Evolutionary conservation across 2,797 vertebrate genomes (phyloP).

Genomic region (Sphenodon punctatus): DNA sequence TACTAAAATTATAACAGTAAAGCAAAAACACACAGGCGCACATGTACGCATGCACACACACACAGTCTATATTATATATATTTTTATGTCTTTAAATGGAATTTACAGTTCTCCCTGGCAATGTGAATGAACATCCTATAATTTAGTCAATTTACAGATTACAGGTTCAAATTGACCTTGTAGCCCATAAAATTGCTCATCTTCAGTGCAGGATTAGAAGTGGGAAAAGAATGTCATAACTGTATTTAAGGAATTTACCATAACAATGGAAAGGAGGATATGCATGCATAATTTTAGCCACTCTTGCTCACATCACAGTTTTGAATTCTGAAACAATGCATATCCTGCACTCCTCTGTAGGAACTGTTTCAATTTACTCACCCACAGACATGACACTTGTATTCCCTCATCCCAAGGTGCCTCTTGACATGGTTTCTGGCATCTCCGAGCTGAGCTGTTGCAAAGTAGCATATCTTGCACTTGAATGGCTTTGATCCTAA

Average conservation of each 20-base stretch:
- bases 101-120: conserved; percentile 84
- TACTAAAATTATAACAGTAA: conserved; percentile 73
- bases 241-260: conserved; percentile 85
- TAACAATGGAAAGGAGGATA: conserved; percentile 83
- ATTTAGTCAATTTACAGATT: conserved; percentile 90
- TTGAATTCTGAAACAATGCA: conserved; percentile 74
- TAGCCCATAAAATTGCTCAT: conserved; percentile 86
- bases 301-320: conserved; percentile 71
- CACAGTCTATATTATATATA: conserved; percentile 77
- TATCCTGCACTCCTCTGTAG: conserved; percentile 54
- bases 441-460: conserved; percentile 97
- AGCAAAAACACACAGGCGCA: conserved; percentile 49
- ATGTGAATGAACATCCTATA: conserved; percentile 87
- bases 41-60: conserved; percentile 43
- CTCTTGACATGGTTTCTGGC: conserved; percentile 99
- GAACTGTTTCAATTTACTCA: conserved; percentile 83
- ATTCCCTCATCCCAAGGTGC: conserved; percentile 98
- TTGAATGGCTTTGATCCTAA: conserved; percentile 98
- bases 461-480: conserved; percentile 99
- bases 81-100: conserved; percentile 81
- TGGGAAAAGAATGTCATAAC: conserved; percentile 85
- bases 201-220: conserved; percentile 80
- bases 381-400: conserved; percentile 99
- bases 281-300: conserved; percentile 80
- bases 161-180: conserved; percentile 87